Percentiles rank a stretch among this genome's conserved stretches.
phyloP scores from a whole-genome alignment of 2,113 vertebrate genomes.

The Fregetta grallaria region DNA sequence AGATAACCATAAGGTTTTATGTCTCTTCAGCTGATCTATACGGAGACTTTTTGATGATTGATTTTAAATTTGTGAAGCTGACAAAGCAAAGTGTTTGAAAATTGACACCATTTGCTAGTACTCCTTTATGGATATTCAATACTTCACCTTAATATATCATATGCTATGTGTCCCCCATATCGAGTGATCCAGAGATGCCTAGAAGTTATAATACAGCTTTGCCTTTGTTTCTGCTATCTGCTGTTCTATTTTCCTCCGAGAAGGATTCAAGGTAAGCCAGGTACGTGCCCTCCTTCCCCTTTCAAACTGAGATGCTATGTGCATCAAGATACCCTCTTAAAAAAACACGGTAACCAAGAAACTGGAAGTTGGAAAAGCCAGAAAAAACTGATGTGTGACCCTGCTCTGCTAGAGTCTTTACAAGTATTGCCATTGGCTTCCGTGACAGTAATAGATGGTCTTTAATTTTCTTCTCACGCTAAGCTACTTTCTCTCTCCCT shows the following conservation, averaged over 20 bases:
- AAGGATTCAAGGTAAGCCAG: background rate
- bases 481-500: background rate
- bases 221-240: background rate
- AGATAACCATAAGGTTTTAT: constrained; percentile 20
- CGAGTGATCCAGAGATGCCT: background rate
- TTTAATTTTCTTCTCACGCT: background rate
- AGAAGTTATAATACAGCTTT: background rate
- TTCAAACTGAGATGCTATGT: background rate
- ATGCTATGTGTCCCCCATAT: background rate
- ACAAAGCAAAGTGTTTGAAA: constrained; percentile 66
- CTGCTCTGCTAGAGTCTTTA: background rate
- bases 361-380: background rate
- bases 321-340: background rate
- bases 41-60: constrained; percentile 55
- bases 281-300: background rate
- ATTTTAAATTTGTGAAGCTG: constrained; percentile 68
- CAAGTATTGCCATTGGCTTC: background rate
- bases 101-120: constrained; percentile 56
- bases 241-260: background rate
- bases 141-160: constrained; percentile 55
- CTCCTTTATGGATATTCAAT: constrained; percentile 63
- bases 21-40: constrained; percentile 47
- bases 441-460: background rate
- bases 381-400: background rate
- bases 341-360: background rate